Conservation (phyloP, 2,888 invertebrate genomes). For the Iselma pallidipennis region DNA sequence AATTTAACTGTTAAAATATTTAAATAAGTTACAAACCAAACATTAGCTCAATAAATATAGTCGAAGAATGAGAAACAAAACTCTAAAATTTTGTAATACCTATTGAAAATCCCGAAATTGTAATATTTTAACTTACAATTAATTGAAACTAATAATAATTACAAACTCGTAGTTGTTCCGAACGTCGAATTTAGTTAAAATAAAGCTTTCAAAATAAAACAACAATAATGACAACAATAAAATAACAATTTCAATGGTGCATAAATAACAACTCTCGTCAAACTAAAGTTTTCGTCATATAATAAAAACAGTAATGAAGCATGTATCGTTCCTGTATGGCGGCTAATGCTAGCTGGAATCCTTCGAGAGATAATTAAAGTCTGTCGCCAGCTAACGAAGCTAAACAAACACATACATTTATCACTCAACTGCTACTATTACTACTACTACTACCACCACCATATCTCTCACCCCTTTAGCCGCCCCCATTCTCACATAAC, state of each 20-base stretch:
- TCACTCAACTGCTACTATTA: conserved; percentile 39
- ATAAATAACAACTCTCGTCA: conserved; percentile 28
- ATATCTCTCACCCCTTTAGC: conserved; percentile 17
- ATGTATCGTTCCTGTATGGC: conserved; percentile 29
- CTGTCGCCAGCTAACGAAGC: conserved; percentile 55
- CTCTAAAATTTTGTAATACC: too few species aligned
- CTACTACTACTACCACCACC: conserved; percentile 25
- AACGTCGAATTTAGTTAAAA: neutral
- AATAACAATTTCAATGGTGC: conserved; percentile 33
- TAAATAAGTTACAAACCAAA: neutral
- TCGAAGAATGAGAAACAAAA: too few species aligned
- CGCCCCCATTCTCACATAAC: conserved; percentile 24
- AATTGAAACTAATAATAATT: conserved; percentile 40
- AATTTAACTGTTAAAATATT: neutral
- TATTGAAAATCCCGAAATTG: too few species aligned
- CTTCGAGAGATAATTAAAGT: conserved; percentile 56
- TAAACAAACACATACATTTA: conserved; percentile 51
- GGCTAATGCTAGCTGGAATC: conserved; percentile 47
- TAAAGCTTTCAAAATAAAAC: conserved; percentile 15
- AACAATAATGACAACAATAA: conserved; percentile 20
- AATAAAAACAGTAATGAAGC: conserved; percentile 45
- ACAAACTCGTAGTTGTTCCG: too few species aligned
- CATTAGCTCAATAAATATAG: too few species aligned
- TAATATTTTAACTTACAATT: conserved; percentile 37
- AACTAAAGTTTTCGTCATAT: conserved; percentile 36